Evolutionary conservation across 1,140 invertebrate genomes (phyloP).

Genomic region (Metaphire vulgaris): DNA sequence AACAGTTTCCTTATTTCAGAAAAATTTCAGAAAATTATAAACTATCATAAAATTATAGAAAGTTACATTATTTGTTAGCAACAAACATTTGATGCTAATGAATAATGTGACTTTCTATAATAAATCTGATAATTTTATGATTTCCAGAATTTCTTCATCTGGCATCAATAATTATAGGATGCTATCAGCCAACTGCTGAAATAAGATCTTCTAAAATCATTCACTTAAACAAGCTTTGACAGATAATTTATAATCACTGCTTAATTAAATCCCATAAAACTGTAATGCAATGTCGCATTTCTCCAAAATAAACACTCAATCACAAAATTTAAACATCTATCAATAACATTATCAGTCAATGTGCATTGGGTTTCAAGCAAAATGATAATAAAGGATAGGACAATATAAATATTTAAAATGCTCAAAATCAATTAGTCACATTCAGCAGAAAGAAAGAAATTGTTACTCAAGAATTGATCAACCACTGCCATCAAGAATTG

Average conservation of each 20-base stretch:
- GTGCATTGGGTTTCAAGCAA: neutral
- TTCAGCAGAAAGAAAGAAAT: neutral
- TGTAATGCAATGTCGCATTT: neutral
- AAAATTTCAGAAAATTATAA: no score
- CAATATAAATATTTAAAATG: neutral
- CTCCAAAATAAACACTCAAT: neutral
- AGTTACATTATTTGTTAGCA: no score
- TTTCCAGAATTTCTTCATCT: no score
- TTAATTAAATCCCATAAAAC: neutral
- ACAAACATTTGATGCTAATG: neutral
- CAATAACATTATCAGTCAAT: neutral
- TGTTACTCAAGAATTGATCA: neutral
- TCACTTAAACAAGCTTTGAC: no score
- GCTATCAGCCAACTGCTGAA: no score
- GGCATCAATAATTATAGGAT: no score
- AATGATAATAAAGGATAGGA: neutral
- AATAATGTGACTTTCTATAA: neutral
- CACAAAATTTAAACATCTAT: neutral
- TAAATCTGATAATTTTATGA: neutral
- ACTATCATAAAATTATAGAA: no score
- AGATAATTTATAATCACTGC: slow-evolving; percentile 1
- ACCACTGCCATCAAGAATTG: neutral
- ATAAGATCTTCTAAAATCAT: no score
- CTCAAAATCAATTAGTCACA: neutral
- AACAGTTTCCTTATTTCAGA: no score